Percentiles rank a stretch among this genome's conserved stretches.
Conservation (phyloP, 2,113 vertebrate genomes). For the Anseranas semipalmata region DNA sequence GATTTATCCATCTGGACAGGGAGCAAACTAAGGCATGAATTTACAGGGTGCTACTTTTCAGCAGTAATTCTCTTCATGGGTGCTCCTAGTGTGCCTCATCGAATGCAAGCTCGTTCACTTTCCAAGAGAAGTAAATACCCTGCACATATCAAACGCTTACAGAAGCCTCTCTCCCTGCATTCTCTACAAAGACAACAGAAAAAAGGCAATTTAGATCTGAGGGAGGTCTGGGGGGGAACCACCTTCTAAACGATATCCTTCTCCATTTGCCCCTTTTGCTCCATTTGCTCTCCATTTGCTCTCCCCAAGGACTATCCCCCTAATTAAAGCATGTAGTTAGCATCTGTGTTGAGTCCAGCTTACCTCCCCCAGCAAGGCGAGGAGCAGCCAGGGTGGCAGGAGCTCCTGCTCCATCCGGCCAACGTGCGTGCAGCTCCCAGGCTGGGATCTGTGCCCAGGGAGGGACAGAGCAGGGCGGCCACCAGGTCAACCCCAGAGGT, state of each 20-base stretch:
- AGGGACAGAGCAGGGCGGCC: not conserved
- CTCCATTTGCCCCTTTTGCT: not conserved
- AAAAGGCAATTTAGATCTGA: not conserved
- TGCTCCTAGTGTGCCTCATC: fast-evolving
- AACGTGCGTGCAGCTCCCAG: fast-evolving
- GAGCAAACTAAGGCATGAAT: not conserved
- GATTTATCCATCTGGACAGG: not conserved
- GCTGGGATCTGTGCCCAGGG: not conserved
- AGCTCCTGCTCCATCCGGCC: not conserved
- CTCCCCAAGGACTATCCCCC: not conserved
- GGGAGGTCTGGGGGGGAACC: too few species aligned
- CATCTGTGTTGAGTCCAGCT: not conserved
- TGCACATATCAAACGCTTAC: fast-evolving
- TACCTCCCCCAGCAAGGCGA: fast-evolving
- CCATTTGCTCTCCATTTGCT: not conserved
- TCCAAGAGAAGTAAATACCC: fast-evolving
- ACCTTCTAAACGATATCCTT: fast-evolving
- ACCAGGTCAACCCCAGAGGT: not conserved
- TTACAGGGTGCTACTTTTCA: not conserved
- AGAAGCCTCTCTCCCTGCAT: fast-evolving
- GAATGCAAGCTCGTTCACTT: fast-evolving
- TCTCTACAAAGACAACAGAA: not conserved
- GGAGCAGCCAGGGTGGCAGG: not conserved
- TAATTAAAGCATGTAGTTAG: not conserved
- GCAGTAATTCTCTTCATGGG: not conserved